Base-by-base conservation (phyloP, 2,888 invertebrate genomes). In the Spatulosminthurus flaviceps region DNA sequence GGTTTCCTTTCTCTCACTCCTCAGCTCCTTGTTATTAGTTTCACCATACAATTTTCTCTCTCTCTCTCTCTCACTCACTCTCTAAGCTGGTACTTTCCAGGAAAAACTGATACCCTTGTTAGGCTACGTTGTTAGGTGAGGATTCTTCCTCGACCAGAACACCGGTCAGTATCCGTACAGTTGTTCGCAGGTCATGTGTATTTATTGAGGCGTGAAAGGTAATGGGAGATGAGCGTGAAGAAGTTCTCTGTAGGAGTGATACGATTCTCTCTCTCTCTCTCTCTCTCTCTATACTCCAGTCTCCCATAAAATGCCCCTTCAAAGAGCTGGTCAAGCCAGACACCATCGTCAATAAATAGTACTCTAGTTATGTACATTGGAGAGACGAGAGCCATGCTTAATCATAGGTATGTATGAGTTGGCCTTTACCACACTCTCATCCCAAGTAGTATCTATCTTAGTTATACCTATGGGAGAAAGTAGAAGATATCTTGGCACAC, bases 151-250 rank as follows among this genome's bases (percentile, higher is more conserved):
- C 34, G n/a, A n/a, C 34, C 4, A 34, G 34, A 34, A 34, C 34
- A 34, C 34, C 34, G 34, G 34, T 34, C 34, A 34, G 34, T 34
- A 34, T 34, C 34, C 34, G 34, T 34, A 34, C 1, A 51, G 9
- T 51, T 51, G 51, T 51, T 51, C 41, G 26, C 64, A 75, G 66
- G 75, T 75, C 75, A 60, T 75, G 66, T 64, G 75, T 75, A 75
- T 64, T 75, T 75, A 75, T 75, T 75, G 75, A 75, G 75, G 61
- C 75, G 75, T 60, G 67, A 72, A 64, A 64, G 75, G 64, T 64
- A 75, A 75, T 75, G 75, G 75, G 75, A 75, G 75, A 75, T 75
- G 75, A 75, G 64, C 75, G 75, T 75, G 64, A 64, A 75, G 74
- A 64, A 24, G 64, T 64, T 24, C 66, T 75, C 29, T 60, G 16